phyloP scores from a whole-genome alignment of 2,113 vertebrate genomes.

The Tragulus kanchil region DNA sequence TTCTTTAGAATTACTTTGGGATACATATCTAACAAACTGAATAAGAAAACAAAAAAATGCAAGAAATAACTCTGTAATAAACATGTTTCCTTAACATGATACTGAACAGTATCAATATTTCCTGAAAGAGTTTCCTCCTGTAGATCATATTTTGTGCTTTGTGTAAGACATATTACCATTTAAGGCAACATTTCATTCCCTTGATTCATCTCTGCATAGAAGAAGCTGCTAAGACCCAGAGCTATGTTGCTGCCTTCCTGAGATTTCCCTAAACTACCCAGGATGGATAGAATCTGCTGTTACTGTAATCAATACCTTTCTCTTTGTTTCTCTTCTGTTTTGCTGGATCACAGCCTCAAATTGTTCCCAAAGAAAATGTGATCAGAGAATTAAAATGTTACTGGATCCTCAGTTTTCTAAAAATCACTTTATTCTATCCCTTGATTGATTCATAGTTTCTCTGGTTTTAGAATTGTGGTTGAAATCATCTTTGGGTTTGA shows the following conservation, averaged over 20 bases:
- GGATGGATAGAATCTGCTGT: not conserved
- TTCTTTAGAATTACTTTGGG: slow-evolving; percentile 17
- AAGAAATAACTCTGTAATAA: slow-evolving; percentile 3
- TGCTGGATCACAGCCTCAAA: not conserved
- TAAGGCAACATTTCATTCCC: not conserved
- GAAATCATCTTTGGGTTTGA: not conserved
- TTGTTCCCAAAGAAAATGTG: not conserved
- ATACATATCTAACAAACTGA: slow-evolving; percentile 35
- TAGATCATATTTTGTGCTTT: not conserved
- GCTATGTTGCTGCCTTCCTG: not conserved
- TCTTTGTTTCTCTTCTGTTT: not conserved
- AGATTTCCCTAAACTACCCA: not conserved
- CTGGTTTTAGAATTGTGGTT: not conserved
- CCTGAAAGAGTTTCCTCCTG: not conserved
- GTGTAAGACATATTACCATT: not conserved
- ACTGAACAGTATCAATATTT: not conserved
- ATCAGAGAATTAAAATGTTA: slow-evolving; percentile 1
- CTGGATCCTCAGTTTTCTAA: not conserved
- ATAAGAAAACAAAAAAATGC: not conserved
- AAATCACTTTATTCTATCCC: not conserved
- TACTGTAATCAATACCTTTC: not conserved
- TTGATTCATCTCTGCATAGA: not conserved
- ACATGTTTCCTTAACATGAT: not conserved
- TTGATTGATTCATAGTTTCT: not conserved
- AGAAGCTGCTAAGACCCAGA: not conserved